phyloP scores from a whole-genome alignment of 1,140 invertebrate species.

The Thalassaphorura encarpata region DNA sequence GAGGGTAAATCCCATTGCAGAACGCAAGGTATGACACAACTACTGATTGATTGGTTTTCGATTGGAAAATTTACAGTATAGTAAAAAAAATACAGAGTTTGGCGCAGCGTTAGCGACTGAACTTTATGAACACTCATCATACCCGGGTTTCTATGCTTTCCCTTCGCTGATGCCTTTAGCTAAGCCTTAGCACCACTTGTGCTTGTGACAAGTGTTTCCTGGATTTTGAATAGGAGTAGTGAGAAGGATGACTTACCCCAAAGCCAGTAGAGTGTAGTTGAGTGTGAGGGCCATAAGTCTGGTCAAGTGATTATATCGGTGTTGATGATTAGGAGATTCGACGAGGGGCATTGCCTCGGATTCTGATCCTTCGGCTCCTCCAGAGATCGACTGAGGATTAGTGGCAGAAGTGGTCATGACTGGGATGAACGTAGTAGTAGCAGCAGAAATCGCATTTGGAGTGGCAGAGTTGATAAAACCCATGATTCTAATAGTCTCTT shows the following conservation, averaged over 20 bases:
- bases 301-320: slow-evolving; percentile 10
- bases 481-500: slow-evolving; percentile 9
- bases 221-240: too few species aligned
- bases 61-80: too few species aligned
- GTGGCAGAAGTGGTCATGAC: not conserved
- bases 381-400: not conserved
- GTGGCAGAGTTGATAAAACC: not conserved
- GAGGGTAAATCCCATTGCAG: too few species aligned
- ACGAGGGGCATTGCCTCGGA: slow-evolving; percentile 1
- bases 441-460: not conserved
- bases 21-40: too few species aligned
- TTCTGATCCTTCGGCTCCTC: not conserved
- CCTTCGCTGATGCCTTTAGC: too few species aligned
- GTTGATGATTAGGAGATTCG: not conserved
- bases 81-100: too few species aligned
- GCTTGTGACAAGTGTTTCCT: too few species aligned
- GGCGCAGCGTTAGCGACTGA: too few species aligned
- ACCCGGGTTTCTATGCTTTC: too few species aligned
- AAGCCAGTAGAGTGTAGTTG: slow-evolving; percentile 27
- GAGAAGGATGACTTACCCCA: slow-evolving; percentile 23
- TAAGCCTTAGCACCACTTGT: too few species aligned
- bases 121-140: too few species aligned
- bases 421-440: not conserved
- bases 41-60: too few species aligned
- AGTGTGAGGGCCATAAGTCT: slow-evolving; percentile 21